phyloP scores from a whole-genome alignment of 1,140 invertebrate species.

The Orius insidiosus region DNA sequence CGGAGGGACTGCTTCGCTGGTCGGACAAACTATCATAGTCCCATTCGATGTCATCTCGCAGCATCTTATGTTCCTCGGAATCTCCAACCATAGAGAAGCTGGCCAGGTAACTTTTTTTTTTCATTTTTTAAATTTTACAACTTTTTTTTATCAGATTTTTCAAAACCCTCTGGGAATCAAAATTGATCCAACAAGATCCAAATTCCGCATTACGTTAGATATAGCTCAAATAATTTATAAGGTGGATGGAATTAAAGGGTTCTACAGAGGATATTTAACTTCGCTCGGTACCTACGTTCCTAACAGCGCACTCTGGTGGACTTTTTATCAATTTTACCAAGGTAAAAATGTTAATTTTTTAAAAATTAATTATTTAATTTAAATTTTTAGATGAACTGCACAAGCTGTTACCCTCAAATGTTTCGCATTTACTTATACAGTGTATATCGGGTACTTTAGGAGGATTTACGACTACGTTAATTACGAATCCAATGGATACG shows the following conservation, averaged over 20 bases:
- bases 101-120: background rate
- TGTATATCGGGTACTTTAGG: constrained; percentile 75
- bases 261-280: constrained; percentile 84
- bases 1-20: constrained; percentile 75
- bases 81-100: constrained; percentile 29
- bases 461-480: constrained; percentile 76
- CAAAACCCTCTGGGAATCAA: constrained; percentile 51
- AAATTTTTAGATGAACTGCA: constrained; percentile 54
- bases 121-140: background rate
- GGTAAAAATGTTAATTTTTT: constrained; percentile 43
- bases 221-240: constrained; percentile 59
- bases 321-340: constrained; percentile 86
- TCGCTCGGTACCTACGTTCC: constrained; percentile 86
- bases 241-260: constrained; percentile 67
- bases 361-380: background rate
- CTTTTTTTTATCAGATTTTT: constrained; percentile 29
- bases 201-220: constrained; percentile 42
- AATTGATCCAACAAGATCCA: constrained; percentile 36
- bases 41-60: constrained; percentile 94
- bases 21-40: constrained; percentile 89
- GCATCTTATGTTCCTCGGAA: constrained; percentile 86
- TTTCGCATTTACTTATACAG: constrained; percentile 74
- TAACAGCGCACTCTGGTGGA: constrained; percentile 93
- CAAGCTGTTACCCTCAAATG: constrained; percentile 47
- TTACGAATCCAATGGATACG: constrained; percentile 92